Evolutionary conservation across 2,888 invertebrate genomes (phyloP).

Genomic region (Thyatira batis): DNA sequence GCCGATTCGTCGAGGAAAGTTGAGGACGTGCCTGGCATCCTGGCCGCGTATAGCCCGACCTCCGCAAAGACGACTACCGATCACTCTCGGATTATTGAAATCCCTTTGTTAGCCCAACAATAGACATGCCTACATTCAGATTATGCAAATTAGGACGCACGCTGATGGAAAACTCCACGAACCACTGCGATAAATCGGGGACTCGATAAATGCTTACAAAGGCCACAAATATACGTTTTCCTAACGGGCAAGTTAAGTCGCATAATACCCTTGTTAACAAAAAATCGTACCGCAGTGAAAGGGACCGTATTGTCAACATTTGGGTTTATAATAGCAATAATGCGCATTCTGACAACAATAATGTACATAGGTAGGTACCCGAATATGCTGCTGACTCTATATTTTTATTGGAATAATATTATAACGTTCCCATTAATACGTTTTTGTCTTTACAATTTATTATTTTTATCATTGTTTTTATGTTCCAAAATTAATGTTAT

Average conservation of each 20-base stretch:
- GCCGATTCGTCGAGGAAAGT: slow-evolving; percentile 37
- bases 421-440: background rate
- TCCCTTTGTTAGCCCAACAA: slow-evolving; percentile 41
- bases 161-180: slow-evolving; percentile 22
- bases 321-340: slow-evolving; percentile 39
- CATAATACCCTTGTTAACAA: slow-evolving; percentile 51
- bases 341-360: slow-evolving; percentile 29
- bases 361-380: slow-evolving; percentile 5
- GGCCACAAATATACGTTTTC: slow-evolving; percentile 37
- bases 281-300: slow-evolving; percentile 37
- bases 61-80: slow-evolving; percentile 18
- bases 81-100: slow-evolving; percentile 38
- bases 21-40: slow-evolving; percentile 49
- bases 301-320: slow-evolving; percentile 40
- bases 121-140: slow-evolving; percentile 31
- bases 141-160: slow-evolving; percentile 38
- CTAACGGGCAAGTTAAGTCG: slow-evolving; percentile 38
- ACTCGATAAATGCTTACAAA: slow-evolving; percentile 43
- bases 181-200: slow-evolving; percentile 26
- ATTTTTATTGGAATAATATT: background rate
- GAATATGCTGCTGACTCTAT: background rate
- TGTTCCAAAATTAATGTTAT: no score
- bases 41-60: slow-evolving; percentile 15
- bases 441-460: no score
- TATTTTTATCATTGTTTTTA: no score